Evolutionary conservation across 2,797 vertebrate species (phyloP).

Genomic region (Orientallactaga sibirica): DNA sequence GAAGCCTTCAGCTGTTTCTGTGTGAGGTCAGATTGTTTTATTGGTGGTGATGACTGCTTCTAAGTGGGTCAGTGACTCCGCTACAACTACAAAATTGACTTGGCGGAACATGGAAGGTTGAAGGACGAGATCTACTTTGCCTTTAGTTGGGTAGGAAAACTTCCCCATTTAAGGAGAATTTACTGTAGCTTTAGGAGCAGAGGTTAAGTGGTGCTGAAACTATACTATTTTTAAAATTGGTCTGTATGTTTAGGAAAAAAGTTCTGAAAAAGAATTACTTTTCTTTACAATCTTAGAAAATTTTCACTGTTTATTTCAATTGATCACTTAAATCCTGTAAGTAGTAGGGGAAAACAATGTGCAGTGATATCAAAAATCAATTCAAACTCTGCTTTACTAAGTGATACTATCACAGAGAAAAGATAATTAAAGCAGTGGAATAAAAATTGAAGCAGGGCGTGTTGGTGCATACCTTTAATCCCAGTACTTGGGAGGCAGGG

Average conservation of each 20-base stretch:
- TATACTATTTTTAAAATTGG: not conserved
- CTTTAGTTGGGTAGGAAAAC: not conserved
- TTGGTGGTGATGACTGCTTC: not conserved
- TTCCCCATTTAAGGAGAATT: conserved; percentile 42
- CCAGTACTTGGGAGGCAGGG: too few relatives aligned
- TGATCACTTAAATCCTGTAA: not conserved
- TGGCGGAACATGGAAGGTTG: not conserved
- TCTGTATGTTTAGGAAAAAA: not conserved
- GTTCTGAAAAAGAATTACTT: not conserved
- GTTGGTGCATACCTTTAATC: too few relatives aligned
- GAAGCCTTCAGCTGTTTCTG: not conserved
- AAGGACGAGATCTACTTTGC: not conserved
- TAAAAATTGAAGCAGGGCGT: not conserved
- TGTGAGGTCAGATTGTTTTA: not conserved
- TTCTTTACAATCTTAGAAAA: not conserved
- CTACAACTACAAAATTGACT: not conserved
- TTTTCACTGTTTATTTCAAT: not conserved
- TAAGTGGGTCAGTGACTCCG: not conserved
- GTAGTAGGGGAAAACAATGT: not conserved
- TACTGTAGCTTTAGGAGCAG: not conserved
- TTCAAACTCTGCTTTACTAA: not conserved
- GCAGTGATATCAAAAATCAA: not conserved
- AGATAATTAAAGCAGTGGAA: not conserved
- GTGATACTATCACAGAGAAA: not conserved
- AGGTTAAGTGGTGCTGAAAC: not conserved